phyloP scores from a whole-genome alignment of 2,888 invertebrate species.

The Metallyticus violacea region DNA sequence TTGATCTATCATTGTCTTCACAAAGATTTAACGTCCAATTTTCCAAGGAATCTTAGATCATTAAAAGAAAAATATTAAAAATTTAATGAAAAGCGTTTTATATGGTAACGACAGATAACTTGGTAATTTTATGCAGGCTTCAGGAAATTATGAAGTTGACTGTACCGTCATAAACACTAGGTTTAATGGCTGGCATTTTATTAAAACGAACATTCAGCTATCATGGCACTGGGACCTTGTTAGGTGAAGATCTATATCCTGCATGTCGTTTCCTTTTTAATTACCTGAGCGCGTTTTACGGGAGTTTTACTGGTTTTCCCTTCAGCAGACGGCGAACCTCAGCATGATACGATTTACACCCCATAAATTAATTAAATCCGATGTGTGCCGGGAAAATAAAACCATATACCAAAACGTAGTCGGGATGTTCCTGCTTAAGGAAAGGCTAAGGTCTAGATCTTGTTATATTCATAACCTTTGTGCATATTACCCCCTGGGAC shows the following conservation, averaged over 20 bases:
- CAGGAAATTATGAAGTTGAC: not conserved
- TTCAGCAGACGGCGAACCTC: not conserved
- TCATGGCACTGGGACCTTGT: not conserved
- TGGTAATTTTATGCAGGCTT: too few species aligned
- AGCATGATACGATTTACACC: not conserved
- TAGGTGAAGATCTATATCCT: not conserved
- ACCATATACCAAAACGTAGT: not conserved
- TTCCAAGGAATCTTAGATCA: too few species aligned
- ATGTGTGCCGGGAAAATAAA: not conserved
- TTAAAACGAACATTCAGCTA: not conserved
- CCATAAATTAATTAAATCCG: not conserved
- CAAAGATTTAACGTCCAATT: too few species aligned
- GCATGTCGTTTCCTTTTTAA: not conserved
- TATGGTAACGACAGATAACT: not conserved
- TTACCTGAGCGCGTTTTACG: not conserved
- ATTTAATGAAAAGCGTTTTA: not conserved
- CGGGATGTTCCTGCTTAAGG: not conserved
- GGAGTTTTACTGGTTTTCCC: not conserved
- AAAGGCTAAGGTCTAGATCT: not conserved
- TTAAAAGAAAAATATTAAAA: not conserved
- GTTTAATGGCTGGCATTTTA: not conserved
- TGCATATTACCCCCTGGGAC: too few species aligned
- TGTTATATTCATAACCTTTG: too few species aligned
- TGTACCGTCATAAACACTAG: not conserved
- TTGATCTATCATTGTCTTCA: too few species aligned